Conservation (phyloP, 23 tunicate genomes). For the Halocynthia roretzi region DNA sequence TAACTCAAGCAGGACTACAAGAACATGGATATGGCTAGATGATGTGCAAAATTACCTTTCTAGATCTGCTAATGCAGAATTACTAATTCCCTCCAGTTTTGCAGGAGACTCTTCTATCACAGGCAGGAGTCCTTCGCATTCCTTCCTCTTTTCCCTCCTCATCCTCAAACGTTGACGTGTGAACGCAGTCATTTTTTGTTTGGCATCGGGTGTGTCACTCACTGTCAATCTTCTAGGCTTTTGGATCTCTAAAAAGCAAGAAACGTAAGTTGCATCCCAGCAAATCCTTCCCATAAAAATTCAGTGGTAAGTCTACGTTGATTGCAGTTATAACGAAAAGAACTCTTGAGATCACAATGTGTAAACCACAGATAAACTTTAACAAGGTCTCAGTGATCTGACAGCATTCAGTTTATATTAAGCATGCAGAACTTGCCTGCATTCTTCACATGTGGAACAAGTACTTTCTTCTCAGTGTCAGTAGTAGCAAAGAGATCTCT, state of each 20-base stretch:
- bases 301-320: neutral
- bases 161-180: slow-evolving; percentile 55
- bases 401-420: no score
- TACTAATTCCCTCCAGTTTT: slow-evolving; percentile 28
- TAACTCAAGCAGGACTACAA: neutral
- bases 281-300: neutral
- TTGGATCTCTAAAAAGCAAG: neutral
- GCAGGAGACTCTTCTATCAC: slow-evolving; percentile 79
- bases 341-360: no score
- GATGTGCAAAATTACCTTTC: neutral
- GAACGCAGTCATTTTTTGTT: slow-evolving; percentile 72
- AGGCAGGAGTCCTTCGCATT: slow-evolving; percentile 7
- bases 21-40: neutral
- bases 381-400: no score
- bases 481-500: slow-evolving; percentile 66
- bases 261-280: neutral
- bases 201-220: slow-evolving; percentile 72
- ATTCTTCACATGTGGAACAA: no score
- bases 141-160: slow-evolving; percentile 26
- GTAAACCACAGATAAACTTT: no score
- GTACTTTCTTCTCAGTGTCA: neutral
- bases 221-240: slow-evolving; percentile 37
- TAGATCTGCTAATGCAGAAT: neutral
- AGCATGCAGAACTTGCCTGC: no score
- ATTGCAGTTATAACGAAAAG: no score